Evolutionary conservation across 1,140 invertebrate species (phyloP), one percentile per base, ranked within the genome.

Genomic region (Danaus melanippus): DNA sequence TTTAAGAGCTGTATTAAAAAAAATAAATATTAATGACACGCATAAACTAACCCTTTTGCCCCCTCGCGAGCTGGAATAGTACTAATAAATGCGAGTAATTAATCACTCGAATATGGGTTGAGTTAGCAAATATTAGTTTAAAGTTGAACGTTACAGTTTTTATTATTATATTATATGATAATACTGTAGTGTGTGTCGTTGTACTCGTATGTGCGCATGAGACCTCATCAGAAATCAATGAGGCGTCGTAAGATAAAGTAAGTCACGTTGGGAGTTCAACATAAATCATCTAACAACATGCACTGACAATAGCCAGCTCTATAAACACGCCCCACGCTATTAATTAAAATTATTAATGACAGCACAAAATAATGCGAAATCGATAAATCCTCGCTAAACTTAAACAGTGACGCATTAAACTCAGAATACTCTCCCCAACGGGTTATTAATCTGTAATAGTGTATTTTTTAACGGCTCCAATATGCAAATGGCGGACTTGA

Each of bases 1-100:
- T 15, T 3, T 48, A 47, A 40, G 12, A 42, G 39, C 42, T 55
- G 45, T 47, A 32, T 41, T 49, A 56, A 48, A 45, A 40, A 56
- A 50, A 69, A 80, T 80, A 75, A 77, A 76, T 80, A 76, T 76
- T 76, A 76, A 78, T 75, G 70, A 64, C 56, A 57, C 50, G 64
- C 67, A 63, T 65, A 69, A 57, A 62, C 43, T 53, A 46, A 57
- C 58, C 57, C 57, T 53, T 50, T 53, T 51, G 49, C 39, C 49
- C 70, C 73, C 56, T 65, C 54, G 60, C 65, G 60, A 69, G 58
- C 52, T 53, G 57, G 62, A 69, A 74, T 77, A 78, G 74, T 67
- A 80, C 71, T 84, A 80, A 84, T 84, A 84, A 82, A 84, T 84
- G 77, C 66, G 65, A 68, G 69, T 74, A 76, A 84, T 82, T 84